Evolutionary conservation across 2,888 invertebrate species (phyloP).

Genomic region (Xanthorhoe designata): DNA sequence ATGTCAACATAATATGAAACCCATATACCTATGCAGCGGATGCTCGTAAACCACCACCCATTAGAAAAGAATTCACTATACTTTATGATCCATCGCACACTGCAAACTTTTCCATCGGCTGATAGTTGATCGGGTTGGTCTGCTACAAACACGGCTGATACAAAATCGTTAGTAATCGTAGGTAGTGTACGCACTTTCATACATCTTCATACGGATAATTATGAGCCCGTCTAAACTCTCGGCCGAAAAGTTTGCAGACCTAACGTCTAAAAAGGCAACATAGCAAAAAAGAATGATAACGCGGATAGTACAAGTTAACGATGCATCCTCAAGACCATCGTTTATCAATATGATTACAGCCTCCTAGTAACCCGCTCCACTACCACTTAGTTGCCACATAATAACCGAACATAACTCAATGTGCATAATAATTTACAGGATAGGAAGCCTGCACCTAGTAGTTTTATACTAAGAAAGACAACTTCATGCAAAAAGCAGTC

Average conservation of each 20-base stretch:
- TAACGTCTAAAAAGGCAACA: neutral
- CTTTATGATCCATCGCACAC: too few relatives aligned
- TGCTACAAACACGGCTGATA: too few relatives aligned
- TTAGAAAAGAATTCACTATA: too few relatives aligned
- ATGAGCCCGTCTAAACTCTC: neutral
- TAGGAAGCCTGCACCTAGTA: conserved; percentile 45
- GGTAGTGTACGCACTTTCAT: too few relatives aligned
- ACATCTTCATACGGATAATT: neutral
- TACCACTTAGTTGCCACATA: conserved; percentile 47
- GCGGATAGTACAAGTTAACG: conserved; percentile 19
- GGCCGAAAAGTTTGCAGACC: neutral
- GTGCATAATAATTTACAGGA: conserved; percentile 54
- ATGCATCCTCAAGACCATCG: conserved; percentile 38
- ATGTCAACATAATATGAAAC: too few relatives aligned
- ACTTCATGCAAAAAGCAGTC: neutral
- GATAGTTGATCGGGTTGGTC: too few relatives aligned
- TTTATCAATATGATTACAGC: conserved; percentile 60
- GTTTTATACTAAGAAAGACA: conserved; percentile 4
- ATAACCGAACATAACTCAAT: conserved; percentile 56
- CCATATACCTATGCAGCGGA: too few relatives aligned
- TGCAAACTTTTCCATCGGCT: too few relatives aligned
- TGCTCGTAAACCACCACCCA: too few relatives aligned
- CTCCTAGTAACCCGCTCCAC: conserved; percentile 41
- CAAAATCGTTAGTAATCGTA: too few relatives aligned
- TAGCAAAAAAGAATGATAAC: conserved; percentile 19